Evolutionary conservation across 2,113 vertebrate species (phyloP), one percentile per base, ranked within the genome.

Genomic region (Ptilorrhoa leucosticta): DNA sequence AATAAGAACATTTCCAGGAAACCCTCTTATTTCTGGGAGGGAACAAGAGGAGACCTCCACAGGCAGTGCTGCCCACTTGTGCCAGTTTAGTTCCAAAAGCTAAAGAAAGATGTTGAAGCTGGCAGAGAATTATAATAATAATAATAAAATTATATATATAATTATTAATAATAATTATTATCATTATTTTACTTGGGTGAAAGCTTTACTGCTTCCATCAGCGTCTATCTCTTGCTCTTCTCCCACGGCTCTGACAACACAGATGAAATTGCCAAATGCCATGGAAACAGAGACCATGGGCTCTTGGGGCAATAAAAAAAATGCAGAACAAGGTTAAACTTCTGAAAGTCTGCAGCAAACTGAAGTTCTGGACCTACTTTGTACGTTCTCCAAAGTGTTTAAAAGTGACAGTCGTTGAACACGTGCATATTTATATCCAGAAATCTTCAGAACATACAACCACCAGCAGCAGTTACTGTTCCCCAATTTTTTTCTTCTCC

Each of bases 121-220:
- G 70, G 23, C 0, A 4, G 39, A 84, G 5, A 83, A 51, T 45
- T 15, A 68, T 20, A 4, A 42, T 42, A 9, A 23, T 17, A 0
- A 51, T 12, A 24, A 47, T 11, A 24, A 73, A 78, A 48, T 16
- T 3, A 35, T 7, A n/a, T 4, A 6, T 15, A 24, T 24, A 4
- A 65, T 50, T 60, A 31, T 20, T 60, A 40, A 13, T 48, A 30
- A 65, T 42, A 1, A 35, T 70, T 11, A 21, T n/a, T 6, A 19
- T 17, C 0, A 35, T 48, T 31, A 28, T 64, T 83, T 77, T 31
- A 33, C n/a, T 53, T 1, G 0, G 8, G 9, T 11, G 10, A 75
- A 73, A 85, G 21, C 28, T 75, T 85, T 37, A 70, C 21, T 31
- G 13, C 18, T 82, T 87, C 63, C 24, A 51, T 69, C 35, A 66